Evolutionary conservation across 2,113 vertebrate species (phyloP).

Genomic region (Bostrychus sinensis): DNA sequence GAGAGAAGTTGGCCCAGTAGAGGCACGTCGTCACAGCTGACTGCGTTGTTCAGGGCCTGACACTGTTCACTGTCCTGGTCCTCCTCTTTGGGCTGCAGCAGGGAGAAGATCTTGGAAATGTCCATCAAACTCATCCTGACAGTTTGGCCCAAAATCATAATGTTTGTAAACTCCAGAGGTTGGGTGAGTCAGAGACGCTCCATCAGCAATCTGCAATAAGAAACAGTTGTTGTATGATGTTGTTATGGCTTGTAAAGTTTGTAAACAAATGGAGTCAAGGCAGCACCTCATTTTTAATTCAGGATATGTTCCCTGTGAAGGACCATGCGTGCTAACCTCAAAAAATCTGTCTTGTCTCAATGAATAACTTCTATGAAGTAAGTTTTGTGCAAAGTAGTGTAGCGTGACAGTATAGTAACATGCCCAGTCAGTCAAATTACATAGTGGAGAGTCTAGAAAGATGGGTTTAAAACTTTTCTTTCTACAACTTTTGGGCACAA

Average conservation of each 20-base stretch:
- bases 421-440: too few relatives aligned
- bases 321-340: too few relatives aligned
- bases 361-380: too few relatives aligned
- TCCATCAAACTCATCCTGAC: conserved; percentile 90
- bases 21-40: conserved; percentile 77
- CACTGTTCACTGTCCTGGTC: conserved; percentile 78
- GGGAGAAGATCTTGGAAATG: conserved; percentile 92
- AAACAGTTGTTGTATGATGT: neutral
- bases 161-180: conserved; percentile 46
- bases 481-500: too few relatives aligned
- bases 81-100: conserved; percentile 86
- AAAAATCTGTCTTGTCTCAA: too few relatives aligned
- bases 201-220: conserved; percentile 54
- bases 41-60: conserved; percentile 82
- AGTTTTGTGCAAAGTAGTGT: too few relatives aligned
- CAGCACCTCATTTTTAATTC: too few relatives aligned
- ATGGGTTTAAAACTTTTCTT: too few relatives aligned
- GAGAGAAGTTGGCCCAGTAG: conserved; percentile 81
- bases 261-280: neutral
- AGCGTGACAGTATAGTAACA: too few relatives aligned
- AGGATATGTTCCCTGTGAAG: too few relatives aligned
- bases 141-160: conserved; percentile 60
- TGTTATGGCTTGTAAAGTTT: neutral
- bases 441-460: too few relatives aligned
- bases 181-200: conserved; percentile 41